Base-by-base conservation (phyloP, 2,797 vertebrate genomes). In the Aplochiton taeniatus region DNA sequence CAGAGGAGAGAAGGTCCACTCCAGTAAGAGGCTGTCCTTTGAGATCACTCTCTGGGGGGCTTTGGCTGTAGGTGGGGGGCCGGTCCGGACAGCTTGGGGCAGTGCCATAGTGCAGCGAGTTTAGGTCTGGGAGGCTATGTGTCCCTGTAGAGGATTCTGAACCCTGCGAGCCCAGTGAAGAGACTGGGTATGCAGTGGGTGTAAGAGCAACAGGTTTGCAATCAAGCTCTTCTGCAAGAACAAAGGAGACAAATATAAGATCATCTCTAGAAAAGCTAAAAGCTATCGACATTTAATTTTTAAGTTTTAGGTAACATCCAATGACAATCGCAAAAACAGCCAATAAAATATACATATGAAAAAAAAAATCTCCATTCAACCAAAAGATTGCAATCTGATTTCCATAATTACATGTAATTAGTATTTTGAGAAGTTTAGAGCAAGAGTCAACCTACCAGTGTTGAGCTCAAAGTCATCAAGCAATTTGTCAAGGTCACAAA, bases 381-480 rank as follows among this genome's bases (percentile, higher is more conserved):
- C 31, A 6, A 31, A 3, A 31, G 2, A 2, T 31, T 31, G 31
- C 31, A 31, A 31, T 31, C 6, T 31, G 31, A 31, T 31, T 31
- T 31, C 31, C 31, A 3, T 2, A 3, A 31, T 31, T 31, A 31
- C 31, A 31, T 3, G 6, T 31, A 31, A n/a, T n/a, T n/a, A n/a
- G n/a, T n/a, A n/a, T n/a, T n/a, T n/a, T n/a, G n/a, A 31, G 31
- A 31, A 54, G 20, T 20, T 5, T 18, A 11, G 20, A 54, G 20
- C 52, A 54, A 19, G 17, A 54, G 20, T 18, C 52, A 54, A 11
- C 1, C 16, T 53, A 20, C 18, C 19, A 90, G 95, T 84, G 56
- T 90, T 96, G 75, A 95, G 93, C 75, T 99, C 97, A 90, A 99
- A 98, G 87, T 99, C 96, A 84, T 99, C 96, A 0, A 99, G 93